Conservation (phyloP, 2,888 invertebrate species). For the Silvanus unidentatus region DNA sequence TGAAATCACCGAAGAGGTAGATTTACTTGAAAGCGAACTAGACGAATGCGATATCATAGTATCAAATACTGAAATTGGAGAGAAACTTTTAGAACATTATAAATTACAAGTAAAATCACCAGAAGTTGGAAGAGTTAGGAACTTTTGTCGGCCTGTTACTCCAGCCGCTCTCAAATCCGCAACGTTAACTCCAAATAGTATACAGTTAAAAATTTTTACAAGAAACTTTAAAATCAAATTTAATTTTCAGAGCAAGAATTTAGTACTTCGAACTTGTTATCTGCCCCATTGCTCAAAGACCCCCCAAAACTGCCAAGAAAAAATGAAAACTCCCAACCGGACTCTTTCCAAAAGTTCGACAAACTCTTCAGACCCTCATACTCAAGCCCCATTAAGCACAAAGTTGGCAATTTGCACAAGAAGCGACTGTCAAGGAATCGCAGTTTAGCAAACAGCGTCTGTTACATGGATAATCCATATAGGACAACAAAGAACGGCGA, state of each 20-base stretch:
- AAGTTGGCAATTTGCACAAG: no score
- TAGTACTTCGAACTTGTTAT: no score
- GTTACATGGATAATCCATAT: neutral
- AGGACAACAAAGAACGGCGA: constrained; percentile 13
- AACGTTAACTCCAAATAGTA: no score
- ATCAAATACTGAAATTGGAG: neutral
- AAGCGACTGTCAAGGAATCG: no score
- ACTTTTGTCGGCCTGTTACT: neutral
- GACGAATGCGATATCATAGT: constrained; percentile 1
- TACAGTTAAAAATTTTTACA: no score
- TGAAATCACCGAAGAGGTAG: neutral
- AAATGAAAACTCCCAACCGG: no score
- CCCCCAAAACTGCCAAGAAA: no score
- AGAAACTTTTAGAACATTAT: neutral
- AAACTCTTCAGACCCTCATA: neutral
- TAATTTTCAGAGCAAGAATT: no score
- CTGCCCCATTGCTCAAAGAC: no score
- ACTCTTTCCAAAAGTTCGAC: neutral
- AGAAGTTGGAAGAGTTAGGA: neutral
- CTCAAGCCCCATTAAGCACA: no score
- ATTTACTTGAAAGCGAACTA: constrained; percentile 2
- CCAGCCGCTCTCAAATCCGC: neutral
- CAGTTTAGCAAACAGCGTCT: neutral
- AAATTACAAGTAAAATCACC: neutral
- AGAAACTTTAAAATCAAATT: no score